Base-by-base conservation (phyloP, 1,140 invertebrate genomes). In the Reticulitermes speratus region DNA sequence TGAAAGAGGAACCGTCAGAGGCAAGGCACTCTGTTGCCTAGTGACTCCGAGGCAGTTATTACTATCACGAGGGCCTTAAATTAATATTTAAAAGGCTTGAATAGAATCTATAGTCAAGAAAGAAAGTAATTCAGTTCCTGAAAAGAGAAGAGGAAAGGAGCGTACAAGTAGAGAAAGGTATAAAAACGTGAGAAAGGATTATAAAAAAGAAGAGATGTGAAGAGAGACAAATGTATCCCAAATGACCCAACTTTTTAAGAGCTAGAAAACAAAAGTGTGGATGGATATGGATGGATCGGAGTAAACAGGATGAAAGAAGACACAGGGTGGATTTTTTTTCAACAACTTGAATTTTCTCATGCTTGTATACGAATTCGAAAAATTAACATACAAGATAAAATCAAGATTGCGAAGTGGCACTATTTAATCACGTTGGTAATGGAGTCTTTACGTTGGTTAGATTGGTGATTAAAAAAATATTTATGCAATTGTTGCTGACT, bases 191-290 rank as follows among this genome's bases (percentile, higher is more conserved):
- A 30, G 25, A 75, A 30, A 75, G 5, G 5, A 14, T 59, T 14
- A 75, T 25, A 75, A 75, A 75, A 30, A 59, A 14, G 14, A 32
- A 30, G 25, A 84, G 52, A 84, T 45, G 44, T 59, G 44, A 52
- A 84, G 83, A 52, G 83, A 84, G 48, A 84, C 48, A 84, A 84
- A 84, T 84, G 83, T 52, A 48, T 84, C 83, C 83, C 83, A 84
- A 84, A 84, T 84, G 83, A 84, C 83, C 48, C 44, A 84, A 84
- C 83, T 84, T 84, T 84, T 84, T 52, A 59, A 45, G 45, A 25
- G 23, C 11, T 48, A 59, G 59, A 84, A 44, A 84, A 45, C 25
- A 45, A 59, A 48, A 48, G 52, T 19, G 44, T 25, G 21, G 45
- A 84, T 84, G 83, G 83, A 59, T 59, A 52, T 84, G 45, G 83